Base-by-base conservation (phyloP, 1,140 invertebrate genomes). In the Tetramorium alpestre region DNA sequence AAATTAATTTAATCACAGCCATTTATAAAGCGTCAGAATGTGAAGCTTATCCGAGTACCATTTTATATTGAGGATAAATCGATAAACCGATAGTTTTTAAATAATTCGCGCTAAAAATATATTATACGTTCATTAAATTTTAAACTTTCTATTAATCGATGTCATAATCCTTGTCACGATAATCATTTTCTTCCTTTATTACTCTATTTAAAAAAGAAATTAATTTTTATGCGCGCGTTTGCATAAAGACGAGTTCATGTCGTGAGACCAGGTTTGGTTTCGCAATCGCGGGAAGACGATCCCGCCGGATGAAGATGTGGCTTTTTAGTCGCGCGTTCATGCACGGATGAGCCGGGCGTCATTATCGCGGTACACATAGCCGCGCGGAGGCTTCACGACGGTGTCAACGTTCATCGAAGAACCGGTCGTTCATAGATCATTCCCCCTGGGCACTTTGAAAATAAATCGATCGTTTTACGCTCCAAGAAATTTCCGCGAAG, bases 361-460 rank as follows among this genome's bases (percentile, higher is more conserved):
- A n/a, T 78, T 8, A 7, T 86, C 82, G 86, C 69, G 33, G 18
- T 64, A 33, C 44, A 56, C 64, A 49, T 22, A 62, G 80, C 65
- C 62, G 80, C 47, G 41, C n/a, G 44, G 73, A 86, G 69, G 62
- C 76, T 84, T 90, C 90, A 90, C 85, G 88, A 76, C 70, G 84
- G 73, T 91, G 75, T 81, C 85, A 90, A 56, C 73, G 51, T 87
- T 69, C 44, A 82, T 86, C 86, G 67, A 54, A 90, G 89, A 93
- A 93, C 92, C 93, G 90, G 93, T 94, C 92, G 86, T 51, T 65
- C 60, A 69, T 86, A 56, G 77, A 92, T 92, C 89, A 82, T 88
- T 88, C 82, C 86, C 73, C 84, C 60, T 69, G 49, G 18, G 16
- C 51, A 75, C 51, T 38, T 25, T 28, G 54, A 65, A 65, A 65